These are phyloP conservation scores for Oreochromis tanganicae DNA, from an alignment of 2,113 vertebrate genomes.

Conservation along the genomic window DNA sequence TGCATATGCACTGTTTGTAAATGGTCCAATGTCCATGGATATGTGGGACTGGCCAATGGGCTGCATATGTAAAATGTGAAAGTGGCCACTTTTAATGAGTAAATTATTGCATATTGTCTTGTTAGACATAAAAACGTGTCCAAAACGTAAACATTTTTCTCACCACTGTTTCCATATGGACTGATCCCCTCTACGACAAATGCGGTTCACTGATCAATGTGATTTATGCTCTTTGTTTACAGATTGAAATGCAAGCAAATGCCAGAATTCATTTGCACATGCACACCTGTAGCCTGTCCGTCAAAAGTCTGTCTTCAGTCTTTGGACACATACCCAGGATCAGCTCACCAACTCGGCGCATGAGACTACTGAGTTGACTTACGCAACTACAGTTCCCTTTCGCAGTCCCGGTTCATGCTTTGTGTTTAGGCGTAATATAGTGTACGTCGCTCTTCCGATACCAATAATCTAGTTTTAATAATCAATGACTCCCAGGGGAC, in stretches of 20 bases:
- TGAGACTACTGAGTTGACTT: not conserved
- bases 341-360: not conserved
- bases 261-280: not conserved
- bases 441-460: slow-evolving; percentile 1
- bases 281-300: not conserved
- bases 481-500: slow-evolving; percentile 42
- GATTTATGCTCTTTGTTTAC: slow-evolving; percentile 9
- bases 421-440: not conserved
- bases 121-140: too few relatives aligned
- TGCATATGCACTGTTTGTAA: not conserved
- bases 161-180: not conserved
- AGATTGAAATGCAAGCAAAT: not conserved
- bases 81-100: too few relatives aligned
- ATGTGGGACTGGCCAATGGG: not conserved
- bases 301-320: not conserved
- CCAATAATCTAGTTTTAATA: slow-evolving; percentile 56
- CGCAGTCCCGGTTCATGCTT: not conserved
- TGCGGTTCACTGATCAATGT: not conserved
- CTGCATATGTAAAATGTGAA: too few relatives aligned
- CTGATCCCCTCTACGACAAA: not conserved
- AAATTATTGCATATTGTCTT: too few relatives aligned
- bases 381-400: not conserved
- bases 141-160: not conserved
- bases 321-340: not conserved
- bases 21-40: not conserved